phyloP scores from a whole-genome alignment of 2,113 vertebrate genomes.

The Murina feae region DNA sequence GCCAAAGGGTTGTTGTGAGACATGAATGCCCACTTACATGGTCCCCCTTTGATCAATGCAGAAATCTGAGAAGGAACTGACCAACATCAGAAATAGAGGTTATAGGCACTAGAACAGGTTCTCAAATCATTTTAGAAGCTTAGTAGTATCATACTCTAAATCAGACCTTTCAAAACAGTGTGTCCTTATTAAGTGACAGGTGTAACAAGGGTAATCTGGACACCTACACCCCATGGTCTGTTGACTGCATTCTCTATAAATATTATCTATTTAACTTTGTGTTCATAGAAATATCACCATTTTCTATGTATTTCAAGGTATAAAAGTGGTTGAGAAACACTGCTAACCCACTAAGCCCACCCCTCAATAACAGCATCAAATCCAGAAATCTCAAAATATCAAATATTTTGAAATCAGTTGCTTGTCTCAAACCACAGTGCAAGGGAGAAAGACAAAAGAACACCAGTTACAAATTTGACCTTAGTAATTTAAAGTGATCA shows the following conservation, averaged over 20 bases:
- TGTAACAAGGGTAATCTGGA: not conserved
- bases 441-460: not conserved
- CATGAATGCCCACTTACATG: not conserved
- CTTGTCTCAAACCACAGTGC: not conserved
- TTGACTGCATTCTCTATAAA: not conserved
- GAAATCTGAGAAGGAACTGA: not conserved
- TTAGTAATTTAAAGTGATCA: not conserved
- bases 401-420: not conserved
- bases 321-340: not conserved
- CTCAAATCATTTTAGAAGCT: not conserved
- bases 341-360: not conserved
- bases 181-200: not conserved
- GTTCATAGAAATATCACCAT: not conserved
- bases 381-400: not conserved
- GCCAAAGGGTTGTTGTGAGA: not conserved
- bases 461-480: not conserved
- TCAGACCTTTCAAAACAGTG: not conserved
- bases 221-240: not conserved
- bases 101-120: not conserved
- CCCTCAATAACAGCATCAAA: not conserved
- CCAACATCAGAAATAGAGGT: not conserved
- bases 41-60: not conserved
- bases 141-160: not conserved
- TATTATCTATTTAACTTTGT: not conserved
- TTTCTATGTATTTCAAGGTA: not conserved